These are phyloP conservation scores for Xiphorhynchus erythropygius DNA, from an alignment of 2,797 vertebrate species.

Conservation along the genomic window DNA sequence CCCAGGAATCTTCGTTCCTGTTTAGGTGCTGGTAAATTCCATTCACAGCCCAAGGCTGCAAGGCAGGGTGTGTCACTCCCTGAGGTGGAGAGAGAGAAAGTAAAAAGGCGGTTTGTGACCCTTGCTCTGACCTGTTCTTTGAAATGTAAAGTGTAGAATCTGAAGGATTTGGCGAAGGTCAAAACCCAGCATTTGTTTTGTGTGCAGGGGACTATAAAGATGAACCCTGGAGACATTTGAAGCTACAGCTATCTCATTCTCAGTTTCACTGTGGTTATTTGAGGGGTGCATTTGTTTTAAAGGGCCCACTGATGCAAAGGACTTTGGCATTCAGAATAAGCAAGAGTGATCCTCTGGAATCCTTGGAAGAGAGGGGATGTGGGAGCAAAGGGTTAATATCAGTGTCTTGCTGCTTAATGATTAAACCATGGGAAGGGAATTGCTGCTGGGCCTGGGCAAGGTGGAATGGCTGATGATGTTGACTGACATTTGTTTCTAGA, in stretches of 20 bases:
- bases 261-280: neutral
- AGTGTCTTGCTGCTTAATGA: neutral
- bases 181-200: neutral
- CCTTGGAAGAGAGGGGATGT: neutral
- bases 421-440: neutral
- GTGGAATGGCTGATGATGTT: neutral
- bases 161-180: neutral
- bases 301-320: neutral
- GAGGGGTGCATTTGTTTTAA: neutral
- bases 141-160: neutral
- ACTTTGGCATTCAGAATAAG: neutral
- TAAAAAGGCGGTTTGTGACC: neutral
- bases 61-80: neutral
- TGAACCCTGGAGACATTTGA: neutral
- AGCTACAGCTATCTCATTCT: neutral
- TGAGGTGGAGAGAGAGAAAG: neutral
- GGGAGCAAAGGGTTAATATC: neutral
- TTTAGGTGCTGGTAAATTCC: neutral
- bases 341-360: neutral
- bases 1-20: neutral
- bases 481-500: slow-evolving; percentile 75
- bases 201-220: neutral
- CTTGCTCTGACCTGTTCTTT: neutral
- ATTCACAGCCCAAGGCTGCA: neutral
- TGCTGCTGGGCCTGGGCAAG: neutral